phyloP scores from a whole-genome alignment of 2,113 vertebrate genomes.

The Charadrius vociferus region DNA sequence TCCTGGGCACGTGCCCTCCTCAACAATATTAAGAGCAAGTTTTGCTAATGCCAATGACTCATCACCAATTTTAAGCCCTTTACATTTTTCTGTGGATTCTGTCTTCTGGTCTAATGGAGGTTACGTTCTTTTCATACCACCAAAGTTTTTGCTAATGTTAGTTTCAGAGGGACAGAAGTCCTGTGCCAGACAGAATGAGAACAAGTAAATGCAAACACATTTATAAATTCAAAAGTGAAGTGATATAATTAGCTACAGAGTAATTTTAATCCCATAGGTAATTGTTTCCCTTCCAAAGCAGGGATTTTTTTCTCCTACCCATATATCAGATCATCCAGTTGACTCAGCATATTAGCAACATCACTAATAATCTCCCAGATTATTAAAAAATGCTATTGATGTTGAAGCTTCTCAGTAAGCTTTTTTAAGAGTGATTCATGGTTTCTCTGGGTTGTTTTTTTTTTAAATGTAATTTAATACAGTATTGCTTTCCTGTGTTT shows the following conservation, averaged over 20 bases:
- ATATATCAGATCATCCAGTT: neutral
- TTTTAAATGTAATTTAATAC: neutral
- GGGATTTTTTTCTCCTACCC: neutral
- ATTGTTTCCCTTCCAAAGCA: neutral
- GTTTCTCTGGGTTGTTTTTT: neutral
- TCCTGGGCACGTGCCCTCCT: fast-evolving
- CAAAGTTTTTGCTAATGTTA: neutral
- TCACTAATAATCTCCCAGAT: neutral
- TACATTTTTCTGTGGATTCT: neutral
- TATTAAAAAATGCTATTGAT: neutral
- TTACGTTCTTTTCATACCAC: neutral
- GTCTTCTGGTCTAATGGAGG: neutral
- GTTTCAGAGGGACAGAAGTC: neutral
- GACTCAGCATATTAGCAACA: neutral
- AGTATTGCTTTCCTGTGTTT: neutral
- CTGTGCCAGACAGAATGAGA: neutral
- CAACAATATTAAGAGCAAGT: neutral
- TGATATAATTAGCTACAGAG: neutral
- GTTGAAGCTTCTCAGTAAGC: neutral
- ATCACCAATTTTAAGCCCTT: neutral
- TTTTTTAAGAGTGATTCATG: neutral
- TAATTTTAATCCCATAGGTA: neutral
- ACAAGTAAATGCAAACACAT: neutral
- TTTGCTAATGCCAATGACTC: neutral
- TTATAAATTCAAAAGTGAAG: neutral